These are phyloP conservation scores for Oenanthe oenanthe DNA, from an alignment of 2,113 vertebrate genomes.

Conservation along the genomic window DNA sequence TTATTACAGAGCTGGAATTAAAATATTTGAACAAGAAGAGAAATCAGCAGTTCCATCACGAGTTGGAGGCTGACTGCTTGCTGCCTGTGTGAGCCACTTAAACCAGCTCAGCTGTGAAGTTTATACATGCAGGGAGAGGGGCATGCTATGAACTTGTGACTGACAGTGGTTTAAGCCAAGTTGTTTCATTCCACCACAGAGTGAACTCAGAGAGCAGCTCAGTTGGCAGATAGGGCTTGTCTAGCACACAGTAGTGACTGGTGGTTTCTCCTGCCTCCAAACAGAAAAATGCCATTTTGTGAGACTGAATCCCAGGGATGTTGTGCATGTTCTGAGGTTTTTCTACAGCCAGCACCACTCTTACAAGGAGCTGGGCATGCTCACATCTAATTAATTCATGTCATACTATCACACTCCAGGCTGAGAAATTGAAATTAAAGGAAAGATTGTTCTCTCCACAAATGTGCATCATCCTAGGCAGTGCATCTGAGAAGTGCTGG, in stretches of 20 bases:
- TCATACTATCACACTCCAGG: background rate
- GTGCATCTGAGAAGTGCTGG: background rate
- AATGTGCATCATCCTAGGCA: background rate
- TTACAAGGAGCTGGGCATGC: background rate
- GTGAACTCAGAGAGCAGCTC: background rate
- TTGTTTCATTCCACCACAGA: background rate
- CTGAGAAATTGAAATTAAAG: background rate
- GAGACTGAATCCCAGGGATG: background rate
- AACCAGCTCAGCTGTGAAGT: background rate
- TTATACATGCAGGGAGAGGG: background rate
- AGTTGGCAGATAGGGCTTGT: background rate
- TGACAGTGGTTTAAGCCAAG: background rate
- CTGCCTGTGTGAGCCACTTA: background rate
- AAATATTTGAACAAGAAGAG: background rate
- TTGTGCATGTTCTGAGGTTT: background rate
- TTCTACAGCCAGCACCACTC: background rate
- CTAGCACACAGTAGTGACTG: background rate
- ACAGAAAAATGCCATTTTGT: background rate
- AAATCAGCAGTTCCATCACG: fast-evolving
- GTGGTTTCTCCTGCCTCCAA: background rate
- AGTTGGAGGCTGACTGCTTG: background rate
- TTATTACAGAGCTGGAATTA: constrained; percentile 25
- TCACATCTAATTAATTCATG: background rate
- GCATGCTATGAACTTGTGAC: fast-evolving
- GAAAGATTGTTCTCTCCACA: background rate